phyloP scores from a whole-genome alignment of 1,140 invertebrate species.

The Eupristina koningsbergeri region DNA sequence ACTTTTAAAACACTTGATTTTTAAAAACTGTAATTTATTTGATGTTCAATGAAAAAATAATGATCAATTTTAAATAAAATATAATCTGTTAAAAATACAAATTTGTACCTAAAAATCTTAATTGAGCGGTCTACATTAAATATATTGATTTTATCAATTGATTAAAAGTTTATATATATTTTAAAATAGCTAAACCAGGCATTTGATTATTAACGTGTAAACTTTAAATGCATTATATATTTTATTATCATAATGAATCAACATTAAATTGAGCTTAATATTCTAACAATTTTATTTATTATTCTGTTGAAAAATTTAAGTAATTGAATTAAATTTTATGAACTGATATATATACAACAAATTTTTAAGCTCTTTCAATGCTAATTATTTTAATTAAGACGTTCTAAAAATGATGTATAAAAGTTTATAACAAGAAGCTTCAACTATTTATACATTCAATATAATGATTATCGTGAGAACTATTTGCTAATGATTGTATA shows the following conservation, averaged over 20 bases:
- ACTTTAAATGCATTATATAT: not conserved
- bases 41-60: not conserved
- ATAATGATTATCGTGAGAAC: not conserved
- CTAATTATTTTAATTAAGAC: slow-evolving; percentile 1
- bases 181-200: not conserved
- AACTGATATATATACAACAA: not conserved
- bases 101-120: slow-evolving; percentile 14
- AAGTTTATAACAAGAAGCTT: slow-evolving; percentile 12
- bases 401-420: slow-evolving; percentile 3
- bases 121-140: slow-evolving; percentile 2
- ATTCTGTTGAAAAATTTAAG: not conserved
- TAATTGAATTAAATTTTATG: not conserved
- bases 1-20: not conserved
- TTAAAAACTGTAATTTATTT: not conserved
- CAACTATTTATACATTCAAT: not conserved
- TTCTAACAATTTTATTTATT: no score
- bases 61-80: not conserved
- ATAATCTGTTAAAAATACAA: slow-evolving; percentile 8
- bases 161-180: slow-evolving; percentile 41
- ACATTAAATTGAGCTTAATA: not conserved
- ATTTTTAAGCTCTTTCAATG: not conserved
- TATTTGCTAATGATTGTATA: not conserved
- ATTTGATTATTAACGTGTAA: not conserved
- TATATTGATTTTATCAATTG: not conserved
- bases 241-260: not conserved